Evolutionary conservation across 1,140 invertebrate genomes (phyloP).

Genomic region (Drosophila teissieri): DNA sequence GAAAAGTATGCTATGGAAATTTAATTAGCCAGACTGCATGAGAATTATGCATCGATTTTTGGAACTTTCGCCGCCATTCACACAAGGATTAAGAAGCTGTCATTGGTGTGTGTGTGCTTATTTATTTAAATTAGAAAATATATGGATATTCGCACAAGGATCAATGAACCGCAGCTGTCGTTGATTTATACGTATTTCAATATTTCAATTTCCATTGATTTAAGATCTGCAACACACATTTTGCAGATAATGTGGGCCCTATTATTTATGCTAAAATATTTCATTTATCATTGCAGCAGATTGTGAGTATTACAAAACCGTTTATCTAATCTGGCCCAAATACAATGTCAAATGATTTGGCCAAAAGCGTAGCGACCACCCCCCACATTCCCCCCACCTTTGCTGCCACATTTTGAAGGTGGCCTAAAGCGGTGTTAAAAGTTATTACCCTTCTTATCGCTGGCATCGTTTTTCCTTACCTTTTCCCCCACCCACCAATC

Average conservation of each 20-base stretch:
- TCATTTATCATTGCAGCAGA: conserved; percentile 35
- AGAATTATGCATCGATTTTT: conserved; percentile 2
- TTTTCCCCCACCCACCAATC: conserved; percentile 37
- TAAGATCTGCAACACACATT: conserved; percentile 8
- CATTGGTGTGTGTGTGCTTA: neutral
- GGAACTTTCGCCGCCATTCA: neutral
- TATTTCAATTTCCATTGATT: conserved; percentile 4
- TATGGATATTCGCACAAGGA: neutral
- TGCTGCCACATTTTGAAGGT: neutral
- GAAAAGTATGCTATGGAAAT: conserved; percentile 43
- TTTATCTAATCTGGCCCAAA: conserved; percentile 50
- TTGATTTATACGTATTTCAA: neutral
- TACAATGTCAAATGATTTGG: conserved; percentile 67
- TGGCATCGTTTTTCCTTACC: conserved; percentile 27
- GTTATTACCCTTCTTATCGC: conserved; percentile 76
- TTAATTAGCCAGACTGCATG: conserved; percentile 16
- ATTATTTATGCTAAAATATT: conserved; percentile 27
- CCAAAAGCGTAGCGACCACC: conserved; percentile 18
- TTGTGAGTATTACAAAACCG: conserved; percentile 33
- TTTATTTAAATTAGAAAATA: neutral
- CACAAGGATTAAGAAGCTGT: neutral
- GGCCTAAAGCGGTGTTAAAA: conserved; percentile 73
- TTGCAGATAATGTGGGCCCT: conserved; percentile 2
- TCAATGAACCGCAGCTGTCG: neutral
- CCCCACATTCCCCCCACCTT: neutral